Evolutionary conservation across 23 tunicate species (phyloP), one percentile per base, ranked within the genome.

Genomic region (Trididemnum clinides): DNA sequence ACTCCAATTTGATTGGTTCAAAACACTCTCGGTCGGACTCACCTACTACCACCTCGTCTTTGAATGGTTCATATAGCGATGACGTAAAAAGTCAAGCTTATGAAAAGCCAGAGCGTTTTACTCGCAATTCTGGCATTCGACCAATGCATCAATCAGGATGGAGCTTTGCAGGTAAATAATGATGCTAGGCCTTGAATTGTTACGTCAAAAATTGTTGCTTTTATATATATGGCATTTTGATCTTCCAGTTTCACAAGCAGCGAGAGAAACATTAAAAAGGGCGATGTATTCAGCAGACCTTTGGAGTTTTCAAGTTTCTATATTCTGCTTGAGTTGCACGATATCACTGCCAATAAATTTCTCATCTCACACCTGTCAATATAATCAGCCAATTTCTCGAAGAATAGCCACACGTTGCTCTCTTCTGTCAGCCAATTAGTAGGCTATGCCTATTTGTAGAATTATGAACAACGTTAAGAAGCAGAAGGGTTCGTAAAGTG

Each of bases 131-230:
- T 15, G 94, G 94, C 0, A 88, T 86, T 34, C 70, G 94, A 39
- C 77, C 94, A 44, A 89, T 89, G 94, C 94, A 89, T 36, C 85
- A 76, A 69, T 89, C 94, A 21, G 94, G 94, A 51, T 89, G 88
- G 88, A 89, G 94, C 50, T 89, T 89, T 77, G 84, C 94, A 64
- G 94, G 94, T 83, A 22, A 62, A 15, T 7, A 7, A n/a, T n/a
- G n/a, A n/a, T n/a, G n/a, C n/a, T n/a, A n/a, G n/a, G n/a, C n/a
- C n/a, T n/a, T n/a, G n/a, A n/a, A n/a, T n/a, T n/a, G n/a, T n/a
- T n/a, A n/a, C n/a, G n/a, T n/a, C n/a, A n/a, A n/a, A n/a, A n/a
- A n/a, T n/a, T n/a, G n/a, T n/a, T n/a, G n/a, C n/a, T n/a, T n/a
- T n/a, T n/a, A n/a, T n/a, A n/a, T n/a, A n/a, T n/a, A n/a, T n/a